These are phyloP conservation scores for Calliopsis andreniformis DNA, from an alignment of 1,140 invertebrate species.

Conservation along the genomic window DNA sequence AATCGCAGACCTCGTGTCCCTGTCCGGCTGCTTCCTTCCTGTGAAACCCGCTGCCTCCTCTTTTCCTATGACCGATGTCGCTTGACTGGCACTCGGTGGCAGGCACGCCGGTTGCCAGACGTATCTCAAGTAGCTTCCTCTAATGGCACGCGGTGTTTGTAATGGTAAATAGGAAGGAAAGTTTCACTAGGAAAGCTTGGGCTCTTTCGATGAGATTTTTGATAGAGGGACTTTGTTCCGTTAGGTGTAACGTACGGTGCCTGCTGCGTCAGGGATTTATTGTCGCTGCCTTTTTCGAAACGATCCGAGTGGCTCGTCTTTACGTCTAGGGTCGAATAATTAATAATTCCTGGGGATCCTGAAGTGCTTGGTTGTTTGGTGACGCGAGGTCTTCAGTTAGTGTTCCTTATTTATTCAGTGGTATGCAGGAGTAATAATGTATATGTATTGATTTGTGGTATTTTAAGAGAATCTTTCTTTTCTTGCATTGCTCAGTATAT, in stretches of 20 bases:
- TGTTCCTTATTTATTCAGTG: no score
- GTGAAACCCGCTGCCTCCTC: not conserved
- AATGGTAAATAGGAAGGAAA: conserved; percentile 27
- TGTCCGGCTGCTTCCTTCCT: conserved; percentile 25
- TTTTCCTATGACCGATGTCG: conserved; percentile 43
- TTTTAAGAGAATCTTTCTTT: no score
- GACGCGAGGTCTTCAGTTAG: no score
- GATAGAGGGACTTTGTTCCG: not conserved
- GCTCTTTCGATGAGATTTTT: conserved; percentile 19
- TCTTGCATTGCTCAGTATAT: no score
- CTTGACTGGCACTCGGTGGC: conserved; percentile 56
- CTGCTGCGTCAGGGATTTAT: not conserved
- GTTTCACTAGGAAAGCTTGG: not conserved
- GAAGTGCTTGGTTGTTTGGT: no score
- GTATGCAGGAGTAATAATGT: no score
- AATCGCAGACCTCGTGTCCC: conserved; percentile 42
- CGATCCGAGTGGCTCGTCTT: no score
- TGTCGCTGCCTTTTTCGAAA: not conserved
- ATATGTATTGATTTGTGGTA: no score
- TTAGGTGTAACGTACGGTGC: not conserved
- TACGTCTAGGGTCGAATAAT: no score
- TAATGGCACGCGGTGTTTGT: not conserved
- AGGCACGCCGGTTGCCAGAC: conserved; percentile 47
- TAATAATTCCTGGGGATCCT: not conserved
- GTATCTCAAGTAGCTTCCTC: conserved; percentile 44